These are phyloP conservation scores for Dendrophyllia cribrosa DNA, from an alignment of 64 coral and sea anemone species.

Conservation along the genomic window DNA sequence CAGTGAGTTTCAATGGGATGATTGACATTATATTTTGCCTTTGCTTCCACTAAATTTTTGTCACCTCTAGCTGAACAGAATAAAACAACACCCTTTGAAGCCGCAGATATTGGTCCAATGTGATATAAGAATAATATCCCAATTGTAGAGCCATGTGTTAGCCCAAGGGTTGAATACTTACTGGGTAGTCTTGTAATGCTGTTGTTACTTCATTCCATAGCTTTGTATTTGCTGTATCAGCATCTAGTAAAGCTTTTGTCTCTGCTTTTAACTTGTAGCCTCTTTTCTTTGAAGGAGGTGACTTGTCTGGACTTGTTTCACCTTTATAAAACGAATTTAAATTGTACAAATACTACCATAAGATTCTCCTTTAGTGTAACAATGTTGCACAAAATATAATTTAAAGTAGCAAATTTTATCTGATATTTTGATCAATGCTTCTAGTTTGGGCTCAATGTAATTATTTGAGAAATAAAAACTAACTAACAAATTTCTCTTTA, in stretches of 20 bases:
- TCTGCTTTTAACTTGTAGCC: constrained; percentile 57
- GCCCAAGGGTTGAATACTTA: constrained; percentile 12
- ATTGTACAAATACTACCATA: neutral
- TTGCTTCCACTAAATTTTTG: too few relatives aligned
- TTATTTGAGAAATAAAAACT: too few relatives aligned
- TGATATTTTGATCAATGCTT: too few relatives aligned
- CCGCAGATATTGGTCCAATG: too few relatives aligned
- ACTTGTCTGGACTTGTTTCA: constrained; percentile 51
- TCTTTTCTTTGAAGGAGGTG: constrained; percentile 89
- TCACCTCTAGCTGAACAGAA: too few relatives aligned
- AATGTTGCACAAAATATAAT: neutral
- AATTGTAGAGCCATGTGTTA: too few relatives aligned
- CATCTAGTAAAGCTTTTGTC: constrained; percentile 63
- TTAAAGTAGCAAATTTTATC: neutral
- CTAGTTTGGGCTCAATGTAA: too few relatives aligned
- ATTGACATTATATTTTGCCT: too few relatives aligned
- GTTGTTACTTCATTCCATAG: constrained; percentile 87
- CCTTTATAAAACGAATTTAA: neutral
- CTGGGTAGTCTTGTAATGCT: constrained; percentile 61
- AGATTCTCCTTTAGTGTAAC: neutral
- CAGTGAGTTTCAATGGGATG: too few relatives aligned
- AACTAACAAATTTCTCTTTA: too few relatives aligned
- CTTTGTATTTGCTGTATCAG: constrained; percentile 82
- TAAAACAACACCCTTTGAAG: too few relatives aligned
- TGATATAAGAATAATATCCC: too few relatives aligned